Percentiles rank a stretch among this genome's conserved stretches.
Evolutionary conservation across 2,113 vertebrate genomes (phyloP).

Genomic region (Rousettus leschenaultii): DNA sequence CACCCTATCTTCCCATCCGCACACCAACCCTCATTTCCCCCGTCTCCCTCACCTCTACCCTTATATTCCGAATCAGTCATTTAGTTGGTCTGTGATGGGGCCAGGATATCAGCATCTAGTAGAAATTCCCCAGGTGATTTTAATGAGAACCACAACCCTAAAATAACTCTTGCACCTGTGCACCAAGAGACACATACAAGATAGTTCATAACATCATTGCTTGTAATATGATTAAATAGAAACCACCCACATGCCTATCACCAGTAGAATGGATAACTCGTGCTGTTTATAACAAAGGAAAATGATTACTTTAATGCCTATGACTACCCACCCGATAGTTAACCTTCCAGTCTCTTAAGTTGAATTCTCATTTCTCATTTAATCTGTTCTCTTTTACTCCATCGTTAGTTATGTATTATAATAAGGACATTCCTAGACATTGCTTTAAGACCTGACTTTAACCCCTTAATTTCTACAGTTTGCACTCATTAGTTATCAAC

Average conservation of each 20-base stretch:
- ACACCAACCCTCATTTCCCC: neutral
- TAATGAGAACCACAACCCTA: neutral
- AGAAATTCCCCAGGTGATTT: neutral
- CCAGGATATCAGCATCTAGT: neutral
- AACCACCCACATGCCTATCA: neutral
- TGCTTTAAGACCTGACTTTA: conserved; percentile 24
- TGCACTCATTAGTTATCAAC: neutral
- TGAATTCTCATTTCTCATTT: neutral
- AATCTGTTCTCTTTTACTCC: neutral
- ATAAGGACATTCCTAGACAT: neutral
- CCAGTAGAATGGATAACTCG: neutral
- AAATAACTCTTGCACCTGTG: neutral
- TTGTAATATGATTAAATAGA: neutral
- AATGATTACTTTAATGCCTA: neutral
- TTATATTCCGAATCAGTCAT: neutral
- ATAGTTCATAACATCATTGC: neutral
- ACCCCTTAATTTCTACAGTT: conserved; percentile 16
- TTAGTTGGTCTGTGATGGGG: neutral
- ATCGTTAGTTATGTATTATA: neutral
- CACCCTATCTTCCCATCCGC: neutral
- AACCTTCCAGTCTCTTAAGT: neutral
- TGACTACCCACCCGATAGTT: neutral
- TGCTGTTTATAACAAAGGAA: neutral
- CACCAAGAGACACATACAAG: neutral
- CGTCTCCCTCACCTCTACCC: neutral